phyloP scores from a whole-genome alignment of 2,797 vertebrate genomes.

The Atherinosoma microstoma region DNA sequence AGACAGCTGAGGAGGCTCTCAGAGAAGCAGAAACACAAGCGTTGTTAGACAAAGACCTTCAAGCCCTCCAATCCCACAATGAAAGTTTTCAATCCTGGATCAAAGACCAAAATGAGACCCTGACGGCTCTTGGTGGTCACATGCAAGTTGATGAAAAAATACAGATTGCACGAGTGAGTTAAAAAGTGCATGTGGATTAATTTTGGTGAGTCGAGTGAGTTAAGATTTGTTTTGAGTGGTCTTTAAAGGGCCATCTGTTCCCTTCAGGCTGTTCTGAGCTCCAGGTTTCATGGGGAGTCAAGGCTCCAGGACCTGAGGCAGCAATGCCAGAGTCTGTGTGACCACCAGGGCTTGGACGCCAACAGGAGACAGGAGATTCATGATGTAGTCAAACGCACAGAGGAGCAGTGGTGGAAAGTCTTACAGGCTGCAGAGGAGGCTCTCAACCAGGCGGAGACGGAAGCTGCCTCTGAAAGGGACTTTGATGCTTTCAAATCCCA shows the following conservation, averaged over 20 bases:
- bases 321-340: conserved; percentile 53
- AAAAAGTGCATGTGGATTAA: not conserved
- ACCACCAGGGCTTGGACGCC: conserved; percentile 54
- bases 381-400: conserved; percentile 38
- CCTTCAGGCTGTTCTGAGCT: conserved; percentile 80
- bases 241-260: not conserved
- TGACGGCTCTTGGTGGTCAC: conserved; percentile 70
- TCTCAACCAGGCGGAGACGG: conserved; percentile 45
- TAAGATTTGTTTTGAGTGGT: not conserved
- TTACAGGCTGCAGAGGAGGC: conserved; percentile 37
- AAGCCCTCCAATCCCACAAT: conserved; percentile 70
- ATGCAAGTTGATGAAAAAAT: conserved; percentile 73
- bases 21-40: conserved; percentile 12
- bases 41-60: conserved; percentile 33
- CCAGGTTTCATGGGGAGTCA: conserved; percentile 72
- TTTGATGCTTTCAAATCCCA: conserved; percentile 76
- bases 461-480: conserved; percentile 63
- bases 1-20: conserved; percentile 55
- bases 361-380: conserved; percentile 46
- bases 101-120: conserved; percentile 76
- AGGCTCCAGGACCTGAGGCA: conserved; percentile 76
- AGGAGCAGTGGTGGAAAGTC: conserved; percentile 65
- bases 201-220: not conserved
- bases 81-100: conserved; percentile 83
- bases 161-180: conserved; percentile 81